These are phyloP conservation scores for Psix sp. DNA, from an alignment of 1,140 invertebrate genomes.

Conservation along the genomic window DNA sequence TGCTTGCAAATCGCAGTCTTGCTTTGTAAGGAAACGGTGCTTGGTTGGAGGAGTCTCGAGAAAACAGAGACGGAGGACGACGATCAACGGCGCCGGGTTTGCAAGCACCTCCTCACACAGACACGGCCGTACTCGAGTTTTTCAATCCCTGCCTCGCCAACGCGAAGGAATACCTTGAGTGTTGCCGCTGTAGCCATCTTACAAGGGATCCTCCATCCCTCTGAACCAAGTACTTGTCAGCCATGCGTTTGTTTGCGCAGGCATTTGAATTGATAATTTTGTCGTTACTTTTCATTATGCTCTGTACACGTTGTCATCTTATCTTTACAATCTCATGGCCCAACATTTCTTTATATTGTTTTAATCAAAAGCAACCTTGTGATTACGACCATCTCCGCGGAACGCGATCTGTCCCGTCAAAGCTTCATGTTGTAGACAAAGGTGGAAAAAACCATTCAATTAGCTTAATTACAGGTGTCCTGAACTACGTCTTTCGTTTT, in stretches of 20 bases:
- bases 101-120: slow-evolving; percentile 68
- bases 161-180: slow-evolving; percentile 68
- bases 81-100: slow-evolving; percentile 58
- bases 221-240: slow-evolving; percentile 41
- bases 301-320: slow-evolving; percentile 31
- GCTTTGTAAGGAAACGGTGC: slow-evolving; percentile 52
- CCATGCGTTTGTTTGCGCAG: slow-evolving; percentile 53
- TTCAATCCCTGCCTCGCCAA: slow-evolving; percentile 61
- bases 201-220: slow-evolving; percentile 63
- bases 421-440: too few relatives aligned
- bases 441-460: too few relatives aligned
- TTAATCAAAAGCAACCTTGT: slow-evolving; percentile 29
- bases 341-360: slow-evolving; percentile 34
- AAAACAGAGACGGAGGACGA: slow-evolving; percentile 56
- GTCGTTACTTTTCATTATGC: slow-evolving; percentile 57
- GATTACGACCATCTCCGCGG: neutral
- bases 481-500: too few relatives aligned
- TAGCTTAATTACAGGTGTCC: slow-evolving; percentile 11
- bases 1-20: slow-evolving; percentile 60
- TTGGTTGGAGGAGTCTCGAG: slow-evolving; percentile 50
- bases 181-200: slow-evolving; percentile 65
- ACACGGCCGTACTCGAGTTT: slow-evolving; percentile 71
- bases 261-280: slow-evolving; percentile 57
- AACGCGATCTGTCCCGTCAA: too few relatives aligned
- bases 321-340: slow-evolving; percentile 11